Base-by-base conservation (phyloP, 2,113 vertebrate genomes). In the Montifringilla adamsi region DNA sequence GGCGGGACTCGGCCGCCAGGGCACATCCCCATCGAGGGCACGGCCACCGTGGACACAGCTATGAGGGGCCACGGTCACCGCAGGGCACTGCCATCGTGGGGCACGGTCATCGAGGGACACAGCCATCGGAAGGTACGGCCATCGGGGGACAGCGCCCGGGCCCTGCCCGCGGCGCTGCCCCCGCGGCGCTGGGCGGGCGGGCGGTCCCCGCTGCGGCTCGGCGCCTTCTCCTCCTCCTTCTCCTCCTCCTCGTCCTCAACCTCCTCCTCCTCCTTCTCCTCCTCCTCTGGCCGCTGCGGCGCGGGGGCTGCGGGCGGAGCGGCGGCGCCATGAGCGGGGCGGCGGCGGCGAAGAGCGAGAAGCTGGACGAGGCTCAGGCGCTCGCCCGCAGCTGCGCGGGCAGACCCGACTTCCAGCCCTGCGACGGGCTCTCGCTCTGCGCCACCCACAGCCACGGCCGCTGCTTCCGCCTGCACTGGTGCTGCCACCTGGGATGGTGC, bases 391-490 rank as follows among this genome's bases (percentile, higher is more conserved):
- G 98, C 98, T 99, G 99, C 96, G 99, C 99, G 14, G 99, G 99
- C 92, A 98, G 99, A 98, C 99, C 99, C 89, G 99, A 99, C 98
- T 99, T 99, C 97, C 98, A 99, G 96, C 99, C 99, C 84, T 99
- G 99, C 95, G 99, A 99, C 92, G 99, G 99, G 94, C 98, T 99
- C 88, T 99, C 99, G 96, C 99, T 99, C 98, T 99, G 99, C 98
- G 98, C 99, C 79, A 99, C 99, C 60, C 99, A 99, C 98, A 99
- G 99, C 98, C 99, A 99, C 84, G 99, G 99, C 96, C 99, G 99
- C 98, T 99, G 99, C 98, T 99, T 99, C 98, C 99, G 99, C 97
- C 99, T 99, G 96, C 99, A 99, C 98, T 99, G 99, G 99, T 99
- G 99, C 98, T 99, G 99, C 96, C 99, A 99, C 98, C 98, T 99